Conservation (phyloP, 2,888 invertebrate species). For the Drosophila diplacantha region DNA sequence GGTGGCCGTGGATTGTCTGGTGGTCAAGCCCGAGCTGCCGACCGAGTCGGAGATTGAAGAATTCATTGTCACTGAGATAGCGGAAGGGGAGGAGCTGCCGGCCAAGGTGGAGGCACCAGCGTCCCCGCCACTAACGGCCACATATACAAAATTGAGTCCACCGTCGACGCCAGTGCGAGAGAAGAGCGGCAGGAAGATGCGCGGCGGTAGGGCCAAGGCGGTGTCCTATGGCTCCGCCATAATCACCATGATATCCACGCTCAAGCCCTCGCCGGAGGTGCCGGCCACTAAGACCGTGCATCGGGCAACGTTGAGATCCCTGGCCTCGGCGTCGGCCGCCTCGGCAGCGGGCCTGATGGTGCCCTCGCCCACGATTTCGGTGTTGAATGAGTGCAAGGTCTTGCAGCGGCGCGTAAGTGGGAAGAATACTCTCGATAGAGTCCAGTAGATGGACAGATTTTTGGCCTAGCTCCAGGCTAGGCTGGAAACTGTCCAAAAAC, state of each 20-base stretch:
- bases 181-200: conserved; percentile 17
- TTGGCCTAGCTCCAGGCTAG: not conserved
- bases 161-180: not conserved
- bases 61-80: not conserved
- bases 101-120: not conserved
- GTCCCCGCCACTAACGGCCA: not conserved
- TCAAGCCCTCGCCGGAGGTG: conserved; percentile 38
- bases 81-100: not conserved
- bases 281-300: conserved; percentile 55
- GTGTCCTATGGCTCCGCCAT: conserved; percentile 53
- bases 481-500: not conserved
- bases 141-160: not conserved
- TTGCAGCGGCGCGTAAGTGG: conserved; percentile 91
- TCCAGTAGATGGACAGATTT: not conserved
- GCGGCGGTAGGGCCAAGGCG: conserved; percentile 46
- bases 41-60: not conserved
- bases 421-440: not conserved
- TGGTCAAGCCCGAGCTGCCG: conserved; percentile 12
- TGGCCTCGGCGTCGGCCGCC: conserved; percentile 59
- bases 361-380: conserved; percentile 68
- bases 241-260: conserved; percentile 54
- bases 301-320: conserved; percentile 54
- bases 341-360: conserved; percentile 59
- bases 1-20: conserved; percentile 17
- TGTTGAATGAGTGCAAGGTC: conserved; percentile 81